Conservation (phyloP, 1,140 invertebrate species). For the honey bee (Apis mellifera) region DNA sequence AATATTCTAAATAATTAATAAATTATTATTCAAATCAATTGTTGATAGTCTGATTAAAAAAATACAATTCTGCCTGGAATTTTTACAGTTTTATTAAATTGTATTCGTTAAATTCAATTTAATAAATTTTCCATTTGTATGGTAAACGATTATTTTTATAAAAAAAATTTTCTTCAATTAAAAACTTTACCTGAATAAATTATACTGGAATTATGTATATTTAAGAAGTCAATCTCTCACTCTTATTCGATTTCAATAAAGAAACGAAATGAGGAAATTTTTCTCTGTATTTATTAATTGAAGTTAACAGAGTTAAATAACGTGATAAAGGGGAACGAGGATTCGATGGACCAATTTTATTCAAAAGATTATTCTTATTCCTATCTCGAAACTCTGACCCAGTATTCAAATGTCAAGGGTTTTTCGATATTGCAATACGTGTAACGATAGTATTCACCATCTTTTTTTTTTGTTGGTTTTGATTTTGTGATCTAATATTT, state of each 20-base stretch:
- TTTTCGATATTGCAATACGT: neutral
- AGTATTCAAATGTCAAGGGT: slow-evolving; percentile 37
- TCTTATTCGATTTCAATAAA: neutral
- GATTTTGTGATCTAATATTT: neutral
- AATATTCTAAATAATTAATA: too few species aligned
- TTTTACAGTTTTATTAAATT: too few species aligned
- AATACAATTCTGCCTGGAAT: too few species aligned
- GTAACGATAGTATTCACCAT: neutral
- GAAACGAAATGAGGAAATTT: neutral
- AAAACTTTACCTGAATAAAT: neutral
- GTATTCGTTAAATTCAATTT: too few species aligned
- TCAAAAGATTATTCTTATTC: slow-evolving; percentile 10
- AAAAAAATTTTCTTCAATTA: too few species aligned
- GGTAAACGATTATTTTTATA: too few species aligned
- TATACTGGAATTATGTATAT: neutral
- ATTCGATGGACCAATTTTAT: slow-evolving; percentile 3
- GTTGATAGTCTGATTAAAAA: too few species aligned
- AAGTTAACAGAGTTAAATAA: neutral
- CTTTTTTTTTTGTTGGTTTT: neutral
- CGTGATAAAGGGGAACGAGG: neutral
- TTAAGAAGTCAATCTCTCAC: neutral
- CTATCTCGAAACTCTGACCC: neutral
- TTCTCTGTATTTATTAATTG: neutral
- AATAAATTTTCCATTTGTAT: too few species aligned
- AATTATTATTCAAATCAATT: too few species aligned